Evolutionary conservation across 2,888 invertebrate genomes (phyloP), one percentile per base, ranked within the genome.

Genomic region (Galerucella nymphaeae): DNA sequence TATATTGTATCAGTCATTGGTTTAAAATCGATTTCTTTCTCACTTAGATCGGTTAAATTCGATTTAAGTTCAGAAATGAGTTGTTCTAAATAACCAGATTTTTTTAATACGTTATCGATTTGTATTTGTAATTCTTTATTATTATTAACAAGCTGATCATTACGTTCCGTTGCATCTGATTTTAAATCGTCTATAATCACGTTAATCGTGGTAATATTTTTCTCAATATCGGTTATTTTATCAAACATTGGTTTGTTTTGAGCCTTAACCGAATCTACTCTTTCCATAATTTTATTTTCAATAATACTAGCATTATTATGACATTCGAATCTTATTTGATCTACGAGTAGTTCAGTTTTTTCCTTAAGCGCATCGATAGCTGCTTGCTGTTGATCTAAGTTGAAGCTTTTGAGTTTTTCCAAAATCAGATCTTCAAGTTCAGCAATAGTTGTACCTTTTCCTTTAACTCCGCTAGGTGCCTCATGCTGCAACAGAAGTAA

Each of bases 381-480:
- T 20, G 70, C 42, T 63, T 70, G 55, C 6, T 50, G 57, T 63
- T 70, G 63, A 48, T 70, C 70, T 30, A 48, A 53, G 16, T 70
- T 70, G 14, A 20, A 70, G 45, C 57, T 23, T 50, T 45, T 70
- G 23, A 70, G 38, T 61, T 70, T 70, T 14, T 70, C 63, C 10
- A 70, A 23, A 11, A 70, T 16, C 0, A 70, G 23, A 10, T 42
- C 16, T 45, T 70, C 70, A 10, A 70, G 55, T 57, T 45, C 55
- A 23, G 53, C 20, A 23, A 16, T 59, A 6, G 13, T 57, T 9
- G 16, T 41, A 13, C 48, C 41, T 62, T 42, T 42, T 38, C 61
- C 61, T 62, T 18, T 62, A 11, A 62, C 61, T 42, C 61, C 61
- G 16, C 18, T 16, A 16, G 41, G 13, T 18, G 9, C 45, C 18